A percentile compares a stretch with the other conserved stretches of the same genome.
phyloP scores from a whole-genome alignment of 2,888 invertebrate species.

The Andrena hattorfiana region DNA sequence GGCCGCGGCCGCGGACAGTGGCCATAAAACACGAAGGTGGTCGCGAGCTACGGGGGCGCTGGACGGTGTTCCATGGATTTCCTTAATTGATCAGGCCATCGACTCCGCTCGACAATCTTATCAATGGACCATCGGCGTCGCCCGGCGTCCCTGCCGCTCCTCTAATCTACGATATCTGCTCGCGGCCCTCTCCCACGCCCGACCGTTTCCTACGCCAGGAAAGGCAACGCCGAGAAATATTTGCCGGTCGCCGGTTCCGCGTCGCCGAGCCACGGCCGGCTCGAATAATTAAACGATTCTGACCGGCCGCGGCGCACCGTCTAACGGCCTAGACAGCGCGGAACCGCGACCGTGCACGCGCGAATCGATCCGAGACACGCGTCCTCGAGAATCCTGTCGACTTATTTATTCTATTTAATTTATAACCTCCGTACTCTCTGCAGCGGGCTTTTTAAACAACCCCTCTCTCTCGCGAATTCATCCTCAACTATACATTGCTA shows the following conservation, averaged over 20 bases:
- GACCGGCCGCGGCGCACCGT: conserved; percentile 22
- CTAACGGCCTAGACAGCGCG: conserved; percentile 46
- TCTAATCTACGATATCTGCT: conserved; percentile 54
- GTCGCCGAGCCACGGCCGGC: conserved; percentile 28
- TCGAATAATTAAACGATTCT: conserved; percentile 58
- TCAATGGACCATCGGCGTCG: conserved; percentile 41
- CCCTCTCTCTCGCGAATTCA: too few species aligned
- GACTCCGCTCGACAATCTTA: conserved; percentile 39
- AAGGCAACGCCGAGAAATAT: conserved; percentile 37
- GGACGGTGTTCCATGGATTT: conserved; percentile 12
- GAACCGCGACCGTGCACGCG: conserved; percentile 25
- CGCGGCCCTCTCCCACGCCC: conserved; percentile 45
- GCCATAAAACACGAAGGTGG: conserved; percentile 56
- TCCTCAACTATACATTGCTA: too few species aligned
- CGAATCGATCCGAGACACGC: not conserved
- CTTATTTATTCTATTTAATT: not conserved
- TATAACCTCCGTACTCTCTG: too few species aligned
- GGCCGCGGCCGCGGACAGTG: conserved; percentile 45
- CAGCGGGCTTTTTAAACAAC: too few species aligned
- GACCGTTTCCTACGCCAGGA: conserved; percentile 21
- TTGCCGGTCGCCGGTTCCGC: conserved; percentile 51
- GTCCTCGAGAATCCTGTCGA: not conserved
- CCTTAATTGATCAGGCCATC: conserved; percentile 53
- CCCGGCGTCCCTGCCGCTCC: conserved; percentile 5
- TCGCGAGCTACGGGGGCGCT: conserved; percentile 14